phyloP scores from a whole-genome alignment of 1,140 invertebrate genomes.

The Galleria mellonella region DNA sequence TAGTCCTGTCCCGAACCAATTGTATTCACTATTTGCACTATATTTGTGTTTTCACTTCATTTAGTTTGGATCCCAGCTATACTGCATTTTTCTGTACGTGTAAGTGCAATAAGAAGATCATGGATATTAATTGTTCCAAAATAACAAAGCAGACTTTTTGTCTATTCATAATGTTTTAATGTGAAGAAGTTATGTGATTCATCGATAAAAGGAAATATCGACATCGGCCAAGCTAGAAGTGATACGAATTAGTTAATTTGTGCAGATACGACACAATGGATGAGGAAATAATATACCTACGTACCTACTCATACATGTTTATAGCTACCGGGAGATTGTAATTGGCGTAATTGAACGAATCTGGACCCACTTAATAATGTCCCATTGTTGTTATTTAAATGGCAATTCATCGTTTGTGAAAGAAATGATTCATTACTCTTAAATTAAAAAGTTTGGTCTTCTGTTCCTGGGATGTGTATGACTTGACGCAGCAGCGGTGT shows the following conservation, averaged over 20 bases:
- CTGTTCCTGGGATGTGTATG: background rate
- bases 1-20: no score
- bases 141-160: no score
- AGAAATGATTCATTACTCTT: slow-evolving; percentile 65
- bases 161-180: no score
- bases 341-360: slow-evolving; percentile 72
- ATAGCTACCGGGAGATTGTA: slow-evolving; percentile 60
- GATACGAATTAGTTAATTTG: slow-evolving; percentile 70
- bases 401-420: slow-evolving; percentile 64
- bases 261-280: slow-evolving; percentile 69
- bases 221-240: slow-evolving; percentile 24
- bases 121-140: no score
- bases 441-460: slow-evolving; percentile 32
- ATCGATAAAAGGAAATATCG: slow-evolving; percentile 26
- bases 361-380: slow-evolving; percentile 70
- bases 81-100: no score
- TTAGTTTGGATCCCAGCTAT: no score
- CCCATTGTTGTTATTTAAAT: slow-evolving; percentile 69
- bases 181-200: no score
- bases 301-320: slow-evolving; percentile 26
- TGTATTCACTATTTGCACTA: no score
- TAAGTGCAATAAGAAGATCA: no score
- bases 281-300: slow-evolving; percentile 61
- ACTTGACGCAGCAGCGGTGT: no score
- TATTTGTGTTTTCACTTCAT: no score